A percentile compares a stretch with the other conserved stretches of the same genome.
Evolutionary conservation across 1,140 invertebrate genomes (phyloP).

Genomic region (Heliconius hermathena): DNA sequence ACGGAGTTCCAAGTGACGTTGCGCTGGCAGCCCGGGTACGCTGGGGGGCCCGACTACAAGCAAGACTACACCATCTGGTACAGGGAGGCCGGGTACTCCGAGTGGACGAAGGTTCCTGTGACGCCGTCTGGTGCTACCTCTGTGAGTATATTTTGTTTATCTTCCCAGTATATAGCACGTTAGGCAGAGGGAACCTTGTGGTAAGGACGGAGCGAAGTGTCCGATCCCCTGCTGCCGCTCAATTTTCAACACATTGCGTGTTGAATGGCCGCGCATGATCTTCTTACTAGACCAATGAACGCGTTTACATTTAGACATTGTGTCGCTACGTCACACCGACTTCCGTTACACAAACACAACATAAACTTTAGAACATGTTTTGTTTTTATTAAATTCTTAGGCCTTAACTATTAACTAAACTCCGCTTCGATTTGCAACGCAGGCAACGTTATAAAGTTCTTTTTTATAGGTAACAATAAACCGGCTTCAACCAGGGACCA

Average conservation of each 20-base stretch:
- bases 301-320: too few species aligned
- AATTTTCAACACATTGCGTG: too few species aligned
- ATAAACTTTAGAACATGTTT: too few species aligned
- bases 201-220: too few species aligned
- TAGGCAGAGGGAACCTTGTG: not conserved
- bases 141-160: conserved; percentile 49
- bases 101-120: conserved; percentile 96
- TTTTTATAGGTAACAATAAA: conserved; percentile 90
- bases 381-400: too few species aligned
- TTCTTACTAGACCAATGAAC: too few species aligned
- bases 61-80: conserved; percentile 98
- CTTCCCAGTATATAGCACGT: not conserved
- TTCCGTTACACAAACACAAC: too few species aligned
- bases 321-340: too few species aligned
- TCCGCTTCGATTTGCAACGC: too few species aligned
- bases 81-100: conserved; percentile 89
- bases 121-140: conserved; percentile 94
- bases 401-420: too few species aligned
- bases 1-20: conserved; percentile 95
- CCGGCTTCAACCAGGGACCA: conserved; percentile 92
- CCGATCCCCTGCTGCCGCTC: too few species aligned
- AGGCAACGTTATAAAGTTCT: not conserved
- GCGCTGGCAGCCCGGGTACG: conserved; percentile 96
- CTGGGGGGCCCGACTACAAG: conserved; percentile 95
- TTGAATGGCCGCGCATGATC: too few species aligned